Conservation (phyloP, 2,797 vertebrate species). For the Parauchenoglanis ngamensis region DNA sequence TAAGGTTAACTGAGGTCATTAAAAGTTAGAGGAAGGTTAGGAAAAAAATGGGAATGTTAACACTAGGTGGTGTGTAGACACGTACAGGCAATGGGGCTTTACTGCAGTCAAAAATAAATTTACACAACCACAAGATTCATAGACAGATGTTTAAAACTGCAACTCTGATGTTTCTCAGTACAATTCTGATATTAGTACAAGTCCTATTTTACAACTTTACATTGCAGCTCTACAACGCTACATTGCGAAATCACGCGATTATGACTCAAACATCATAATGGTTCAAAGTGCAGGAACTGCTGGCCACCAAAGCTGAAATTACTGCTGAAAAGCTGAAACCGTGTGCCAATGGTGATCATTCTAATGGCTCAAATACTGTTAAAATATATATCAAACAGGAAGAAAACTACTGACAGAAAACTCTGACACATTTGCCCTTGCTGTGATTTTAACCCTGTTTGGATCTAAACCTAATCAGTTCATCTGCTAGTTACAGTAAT, state of each 20-base stretch:
- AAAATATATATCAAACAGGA: background rate
- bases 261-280: background rate
- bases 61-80: background rate
- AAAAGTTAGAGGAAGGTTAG: background rate
- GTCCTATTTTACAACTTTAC: background rate
- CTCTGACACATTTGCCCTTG: background rate
- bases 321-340: too few relatives aligned
- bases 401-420: background rate
- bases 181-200: background rate
- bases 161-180: background rate
- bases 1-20: conserved; percentile 33
- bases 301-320: background rate
- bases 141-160: background rate
- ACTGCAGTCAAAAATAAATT: background rate
- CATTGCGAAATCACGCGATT: background rate
- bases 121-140: background rate
- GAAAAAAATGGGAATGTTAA: conserved; percentile 7
- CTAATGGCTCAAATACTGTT: background rate
- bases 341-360: background rate
- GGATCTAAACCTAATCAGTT: background rate
- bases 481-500: background rate
- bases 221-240: background rate
- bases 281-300: too few relatives aligned
- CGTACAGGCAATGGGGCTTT: background rate
- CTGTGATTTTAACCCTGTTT: background rate